Conservation (phyloP, 2,797 vertebrate genomes). For the Podarcis siculus region DNA sequence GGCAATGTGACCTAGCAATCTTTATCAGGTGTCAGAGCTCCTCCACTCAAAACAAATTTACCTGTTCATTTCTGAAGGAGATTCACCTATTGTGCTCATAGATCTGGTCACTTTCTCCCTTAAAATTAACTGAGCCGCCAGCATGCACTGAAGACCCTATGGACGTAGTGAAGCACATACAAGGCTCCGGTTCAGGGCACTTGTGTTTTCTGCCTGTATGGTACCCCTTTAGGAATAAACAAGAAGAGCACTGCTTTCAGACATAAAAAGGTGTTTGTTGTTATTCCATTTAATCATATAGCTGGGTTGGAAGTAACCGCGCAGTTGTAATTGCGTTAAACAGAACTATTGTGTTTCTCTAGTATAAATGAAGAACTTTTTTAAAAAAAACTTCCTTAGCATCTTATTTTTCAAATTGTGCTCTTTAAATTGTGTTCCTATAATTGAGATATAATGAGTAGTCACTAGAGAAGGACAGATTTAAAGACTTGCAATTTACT, state of each 20-base stretch:
- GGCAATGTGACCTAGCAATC: background rate
- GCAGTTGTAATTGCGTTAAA: slow-evolving; percentile 20
- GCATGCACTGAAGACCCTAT: no score
- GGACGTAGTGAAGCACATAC: background rate
- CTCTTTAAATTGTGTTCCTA: background rate
- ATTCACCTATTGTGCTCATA: background rate
- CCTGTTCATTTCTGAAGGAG: background rate
- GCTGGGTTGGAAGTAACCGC: slow-evolving; percentile 32
- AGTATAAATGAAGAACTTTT: background rate
- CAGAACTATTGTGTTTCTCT: background rate
- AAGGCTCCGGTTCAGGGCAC: background rate
- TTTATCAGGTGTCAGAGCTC: background rate
- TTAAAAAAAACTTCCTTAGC: background rate
- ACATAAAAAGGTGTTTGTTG: slow-evolving; percentile 16
- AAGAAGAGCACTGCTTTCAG: slow-evolving; percentile 2
- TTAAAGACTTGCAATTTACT: slow-evolving; percentile 3
- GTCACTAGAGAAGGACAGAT: background rate
- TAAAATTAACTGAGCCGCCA: background rate
- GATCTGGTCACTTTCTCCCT: background rate
- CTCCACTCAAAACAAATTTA: background rate
- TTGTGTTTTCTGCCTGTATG: background rate
- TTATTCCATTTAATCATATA: background rate
- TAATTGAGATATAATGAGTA: background rate
- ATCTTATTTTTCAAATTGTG: background rate
- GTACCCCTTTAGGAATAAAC: background rate